These are phyloP conservation scores for Ostrea denselamellosa DNA, from an alignment of 1,140 invertebrate species.

Conservation along the genomic window DNA sequence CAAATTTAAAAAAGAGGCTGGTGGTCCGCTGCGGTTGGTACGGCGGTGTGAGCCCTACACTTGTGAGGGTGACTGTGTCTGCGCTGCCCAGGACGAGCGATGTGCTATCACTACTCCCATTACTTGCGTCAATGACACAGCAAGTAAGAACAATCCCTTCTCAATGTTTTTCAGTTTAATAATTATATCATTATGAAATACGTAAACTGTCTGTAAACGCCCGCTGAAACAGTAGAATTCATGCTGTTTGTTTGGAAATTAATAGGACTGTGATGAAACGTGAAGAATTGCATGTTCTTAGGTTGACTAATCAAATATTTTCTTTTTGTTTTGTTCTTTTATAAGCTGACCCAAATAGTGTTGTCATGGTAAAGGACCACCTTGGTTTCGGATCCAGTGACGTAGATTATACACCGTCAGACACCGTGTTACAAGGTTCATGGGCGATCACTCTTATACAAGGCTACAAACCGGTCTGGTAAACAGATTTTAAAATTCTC, in stretches of 20 bases:
- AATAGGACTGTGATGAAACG: no score
- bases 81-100: constrained; percentile 52
- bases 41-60: constrained; percentile 58
- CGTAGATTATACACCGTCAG: constrained; percentile 44
- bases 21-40: constrained; percentile 49
- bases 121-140: constrained; percentile 42
- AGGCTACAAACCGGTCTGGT: constrained; percentile 37
- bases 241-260: no score
- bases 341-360: constrained; percentile 5
- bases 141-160: constrained; percentile 30
- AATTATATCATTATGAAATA: not conserved
- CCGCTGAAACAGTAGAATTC: no score
- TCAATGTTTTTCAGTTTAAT: not conserved
- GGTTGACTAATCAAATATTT: no score
- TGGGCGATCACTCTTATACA: constrained; percentile 40
- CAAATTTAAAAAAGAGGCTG: constrained; percentile 50
- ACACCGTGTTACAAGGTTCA: constrained; percentile 29
- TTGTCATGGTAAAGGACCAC: constrained; percentile 4
- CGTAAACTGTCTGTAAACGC: not conserved
- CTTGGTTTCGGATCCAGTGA: constrained; percentile 13
- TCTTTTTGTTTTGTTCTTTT: not conserved
- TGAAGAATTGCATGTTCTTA: no score
- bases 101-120: constrained; percentile 46
- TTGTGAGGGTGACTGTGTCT: constrained; percentile 61
- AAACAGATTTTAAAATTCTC: no score